phyloP scores from a whole-genome alignment of 2,888 invertebrate genomes.

The Scotopteryx bipunctaria region DNA sequence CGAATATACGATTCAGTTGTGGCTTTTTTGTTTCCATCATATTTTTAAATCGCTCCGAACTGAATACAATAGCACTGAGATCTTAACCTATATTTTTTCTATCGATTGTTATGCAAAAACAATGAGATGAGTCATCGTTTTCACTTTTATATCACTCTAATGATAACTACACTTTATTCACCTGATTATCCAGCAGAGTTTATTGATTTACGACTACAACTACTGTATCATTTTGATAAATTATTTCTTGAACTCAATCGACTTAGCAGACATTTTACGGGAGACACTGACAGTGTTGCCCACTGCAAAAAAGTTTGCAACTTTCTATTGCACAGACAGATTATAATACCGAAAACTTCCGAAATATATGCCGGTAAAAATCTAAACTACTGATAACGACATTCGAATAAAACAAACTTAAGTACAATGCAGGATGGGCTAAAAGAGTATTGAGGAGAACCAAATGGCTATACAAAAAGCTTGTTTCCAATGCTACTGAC shows the following conservation, averaged over 20 bases:
- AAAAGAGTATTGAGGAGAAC: background rate
- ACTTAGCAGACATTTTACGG: conserved; percentile 77
- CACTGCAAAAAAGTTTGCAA: conserved; percentile 25
- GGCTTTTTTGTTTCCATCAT: conserved; percentile 61
- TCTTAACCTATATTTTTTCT: conserved; percentile 81
- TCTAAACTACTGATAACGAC: no score
- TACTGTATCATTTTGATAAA: conserved; percentile 65
- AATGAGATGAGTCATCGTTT: conserved; percentile 66
- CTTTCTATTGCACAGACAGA: conserved; percentile 2
- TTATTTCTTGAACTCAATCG: conserved; percentile 67
- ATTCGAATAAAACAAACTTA: no score
- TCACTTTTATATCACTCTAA: conserved; percentile 53
- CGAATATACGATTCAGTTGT: conserved; percentile 57
- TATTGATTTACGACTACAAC: conserved; percentile 52
- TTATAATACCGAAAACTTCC: conserved; percentile 30
- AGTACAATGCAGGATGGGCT: background rate
- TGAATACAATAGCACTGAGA: conserved; percentile 71
- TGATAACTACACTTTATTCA: conserved; percentile 56
- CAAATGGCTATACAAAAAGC: background rate
- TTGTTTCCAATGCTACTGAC: conserved; percentile 10
- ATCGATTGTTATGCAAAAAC: conserved; percentile 83
- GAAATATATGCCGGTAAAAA: background rate
- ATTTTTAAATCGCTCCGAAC: conserved; percentile 65
- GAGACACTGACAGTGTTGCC: conserved; percentile 54
- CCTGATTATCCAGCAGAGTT: conserved; percentile 62